Conservation (phyloP, 1,140 invertebrate species). For the Drosophila rufa region DNA sequence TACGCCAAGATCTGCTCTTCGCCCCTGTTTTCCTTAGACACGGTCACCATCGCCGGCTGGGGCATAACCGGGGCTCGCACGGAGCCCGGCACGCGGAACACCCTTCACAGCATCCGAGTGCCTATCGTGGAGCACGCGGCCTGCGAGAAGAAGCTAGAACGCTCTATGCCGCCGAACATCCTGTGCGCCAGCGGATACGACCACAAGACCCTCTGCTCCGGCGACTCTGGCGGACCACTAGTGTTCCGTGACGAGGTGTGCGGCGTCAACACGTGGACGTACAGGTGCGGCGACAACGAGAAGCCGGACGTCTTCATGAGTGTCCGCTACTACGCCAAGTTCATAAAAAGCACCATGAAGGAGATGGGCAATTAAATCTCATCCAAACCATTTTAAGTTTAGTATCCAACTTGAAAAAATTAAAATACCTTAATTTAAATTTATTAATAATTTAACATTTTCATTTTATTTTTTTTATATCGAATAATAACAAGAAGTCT, state of each 20-base stretch:
- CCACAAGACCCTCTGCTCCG: slow-evolving; percentile 28
- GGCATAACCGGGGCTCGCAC: background rate
- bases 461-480: too few relatives aligned
- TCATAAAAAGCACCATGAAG: slow-evolving; percentile 24
- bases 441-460: too few relatives aligned
- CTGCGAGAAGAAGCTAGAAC: slow-evolving; percentile 19
- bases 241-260: slow-evolving; percentile 36
- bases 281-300: slow-evolving; percentile 18
- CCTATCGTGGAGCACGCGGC: background rate
- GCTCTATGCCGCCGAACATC: slow-evolving; percentile 31
- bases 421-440: too few relatives aligned
- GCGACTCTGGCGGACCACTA: slow-evolving; percentile 56
- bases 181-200: slow-evolving; percentile 43
- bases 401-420: too few relatives aligned
- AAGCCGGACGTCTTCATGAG: slow-evolving; percentile 56
- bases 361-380: slow-evolving; percentile 23
- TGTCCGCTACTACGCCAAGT: slow-evolving; percentile 33
- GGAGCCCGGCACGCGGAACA: background rate
- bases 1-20: slow-evolving; percentile 26
- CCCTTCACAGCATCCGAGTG: slow-evolving; percentile 6
- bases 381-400: too few relatives aligned
- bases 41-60: slow-evolving; percentile 44
- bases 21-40: background rate
- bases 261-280: slow-evolving; percentile 48
- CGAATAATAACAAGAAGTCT: too few relatives aligned